Conservation (phyloP, 2,113 vertebrate genomes). For the Rattus rattus region DNA sequence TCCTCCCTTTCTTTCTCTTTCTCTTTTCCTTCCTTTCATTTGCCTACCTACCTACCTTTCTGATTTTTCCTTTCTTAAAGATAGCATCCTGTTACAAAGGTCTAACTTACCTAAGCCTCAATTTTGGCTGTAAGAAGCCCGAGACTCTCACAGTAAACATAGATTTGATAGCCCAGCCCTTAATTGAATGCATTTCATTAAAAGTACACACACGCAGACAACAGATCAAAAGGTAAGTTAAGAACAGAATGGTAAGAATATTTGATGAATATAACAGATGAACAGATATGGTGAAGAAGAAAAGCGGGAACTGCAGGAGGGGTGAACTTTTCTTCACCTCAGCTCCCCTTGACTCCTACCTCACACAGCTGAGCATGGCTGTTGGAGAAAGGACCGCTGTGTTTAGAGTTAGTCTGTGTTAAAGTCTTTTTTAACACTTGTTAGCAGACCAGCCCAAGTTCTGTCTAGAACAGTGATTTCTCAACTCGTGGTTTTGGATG, state of each 20-base stretch:
- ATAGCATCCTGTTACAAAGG: not conserved
- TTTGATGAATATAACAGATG: not conserved
- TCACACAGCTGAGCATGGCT: not conserved
- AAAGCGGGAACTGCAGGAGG: not conserved
- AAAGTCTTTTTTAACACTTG: not conserved
- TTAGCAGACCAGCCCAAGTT: not conserved
- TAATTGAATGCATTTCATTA: not conserved
- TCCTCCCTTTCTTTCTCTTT: too few relatives aligned
- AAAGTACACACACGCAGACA: not conserved
- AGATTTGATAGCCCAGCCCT: not conserved
- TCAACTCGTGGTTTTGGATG: too few relatives aligned
- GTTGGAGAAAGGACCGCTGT: not conserved
- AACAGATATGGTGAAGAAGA: not conserved
- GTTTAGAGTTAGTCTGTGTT: too few relatives aligned
- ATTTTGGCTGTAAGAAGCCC: not conserved
- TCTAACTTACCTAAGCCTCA: not conserved
- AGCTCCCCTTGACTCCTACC: not conserved
- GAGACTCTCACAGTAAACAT: not conserved
- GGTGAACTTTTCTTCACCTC: not conserved
- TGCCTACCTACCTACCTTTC: not conserved
- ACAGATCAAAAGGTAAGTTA: not conserved
- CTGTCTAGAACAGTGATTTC: not conserved
- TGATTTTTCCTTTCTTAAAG: not conserved
- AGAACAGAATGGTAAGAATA: not conserved
- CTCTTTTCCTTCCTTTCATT: too few relatives aligned